A percentile compares a stretch with the other conserved stretches of the same genome.
Evolutionary conservation across 1,140 invertebrate genomes (phyloP).

Genomic region (Asobara japonica): DNA sequence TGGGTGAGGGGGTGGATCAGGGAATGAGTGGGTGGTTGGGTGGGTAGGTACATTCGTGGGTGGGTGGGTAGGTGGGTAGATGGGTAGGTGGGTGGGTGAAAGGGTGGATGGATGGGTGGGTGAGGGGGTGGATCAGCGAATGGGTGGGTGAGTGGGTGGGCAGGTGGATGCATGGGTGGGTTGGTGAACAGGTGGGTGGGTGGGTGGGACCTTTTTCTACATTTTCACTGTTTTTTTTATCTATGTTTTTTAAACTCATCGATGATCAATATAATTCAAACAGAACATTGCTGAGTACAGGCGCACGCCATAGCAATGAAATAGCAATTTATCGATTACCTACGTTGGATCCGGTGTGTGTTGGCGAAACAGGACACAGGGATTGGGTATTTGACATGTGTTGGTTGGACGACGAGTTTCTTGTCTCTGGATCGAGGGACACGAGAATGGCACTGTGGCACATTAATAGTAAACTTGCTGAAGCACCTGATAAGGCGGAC

Average conservation of each 20-base stretch:
- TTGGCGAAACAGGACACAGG: constrained; percentile 91
- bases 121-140: too few relatives aligned
- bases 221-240: constrained; percentile 12
- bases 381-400: constrained; percentile 97
- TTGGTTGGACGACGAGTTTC: constrained; percentile 95
- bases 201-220: too few relatives aligned
- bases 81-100: too few relatives aligned
- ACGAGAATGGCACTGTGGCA: constrained; percentile 85
- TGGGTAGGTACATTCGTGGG: too few relatives aligned
- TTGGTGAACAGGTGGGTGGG: too few relatives aligned
- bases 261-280: too few relatives aligned
- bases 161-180: too few relatives aligned
- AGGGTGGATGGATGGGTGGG: too few relatives aligned
- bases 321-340: constrained; percentile 93
- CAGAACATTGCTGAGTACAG: constrained; percentile 88
- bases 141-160: too few relatives aligned
- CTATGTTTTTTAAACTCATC: constrained; percentile 39
- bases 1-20: too few relatives aligned
- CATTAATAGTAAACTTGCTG: constrained; percentile 71
- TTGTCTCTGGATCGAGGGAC: constrained; percentile 93
- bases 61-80: too few relatives aligned
- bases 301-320: constrained; percentile 91
- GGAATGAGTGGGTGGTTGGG: too few relatives aligned
- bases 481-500: constrained; percentile 68
- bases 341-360: constrained; percentile 91